Evolutionary conservation across 2,113 vertebrate species (phyloP), one percentile per base, ranked within the genome.

Genomic region (Brachyistius frenatus): DNA sequence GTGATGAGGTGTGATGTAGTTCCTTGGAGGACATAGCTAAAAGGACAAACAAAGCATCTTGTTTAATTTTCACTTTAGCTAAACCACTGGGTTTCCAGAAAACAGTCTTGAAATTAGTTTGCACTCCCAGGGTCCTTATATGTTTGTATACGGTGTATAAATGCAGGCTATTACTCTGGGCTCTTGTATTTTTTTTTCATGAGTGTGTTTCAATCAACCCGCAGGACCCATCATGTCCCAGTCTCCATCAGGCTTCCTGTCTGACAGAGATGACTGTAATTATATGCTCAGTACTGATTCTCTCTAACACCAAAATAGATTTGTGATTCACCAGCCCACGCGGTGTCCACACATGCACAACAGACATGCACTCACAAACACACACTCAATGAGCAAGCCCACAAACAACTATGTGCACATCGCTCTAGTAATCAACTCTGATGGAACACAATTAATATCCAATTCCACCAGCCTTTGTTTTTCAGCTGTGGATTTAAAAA

Each of bases 381-480:
- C 65, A 61, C 69, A 54, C 49, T 49, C 44, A 54, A 5, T 5
- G 16, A 50, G 50, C 70, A 78, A 63, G 56, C 56, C 10, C 76
- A 74, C 77, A 84, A 58, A 79, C 76, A 84, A 52, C 86, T 62
- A 74, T 13, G 32, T 31, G 41, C 85, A 68, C 78, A 67, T 76
- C 54, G 73, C 74, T 39, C 76, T 41, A 47, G 80, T 85, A 93
- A 93, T 92, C 91, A 92, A 78, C 86, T 66, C 78, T 86, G 84
- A 91, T 80, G 87, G 74, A 90, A 83, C 78, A 77, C 83, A 90
- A 92, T 92, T 91, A 89, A 92, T 90, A 86, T 89, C 86, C 86
- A 91, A 86, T 93, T 90, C 80, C 84, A 69, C 16, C 64, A 15
- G 54, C 73, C 64, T 81, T 80, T 81, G 56, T 84, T 88, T 23